phyloP scores from a whole-genome alignment of 2,888 invertebrate species.

The Meandrusa payeni region DNA sequence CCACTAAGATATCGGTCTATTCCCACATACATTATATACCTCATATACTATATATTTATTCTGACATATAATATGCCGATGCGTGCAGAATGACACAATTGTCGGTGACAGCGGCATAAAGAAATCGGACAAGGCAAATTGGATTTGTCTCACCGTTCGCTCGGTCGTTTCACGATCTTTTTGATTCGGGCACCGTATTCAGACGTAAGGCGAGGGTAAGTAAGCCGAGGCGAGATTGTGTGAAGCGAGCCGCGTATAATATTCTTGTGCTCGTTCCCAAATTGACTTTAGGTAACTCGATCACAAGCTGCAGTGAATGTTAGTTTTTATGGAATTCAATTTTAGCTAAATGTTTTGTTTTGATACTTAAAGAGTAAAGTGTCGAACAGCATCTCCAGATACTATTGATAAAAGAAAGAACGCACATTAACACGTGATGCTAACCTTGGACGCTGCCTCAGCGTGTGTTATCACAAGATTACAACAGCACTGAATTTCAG shows the following conservation, averaged over 20 bases:
- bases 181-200: constrained; percentile 21
- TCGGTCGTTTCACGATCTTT: constrained; percentile 22
- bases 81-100: constrained; percentile 16
- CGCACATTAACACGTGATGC: no score
- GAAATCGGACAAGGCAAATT: constrained; percentile 26
- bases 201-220: constrained; percentile 19
- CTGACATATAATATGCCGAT: constrained; percentile 5
- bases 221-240: constrained; percentile 21
- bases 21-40: no score
- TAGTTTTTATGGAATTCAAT: constrained; percentile 12
- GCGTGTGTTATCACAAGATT: no score
- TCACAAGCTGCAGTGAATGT: constrained; percentile 13
- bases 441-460: no score
- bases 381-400: no score
- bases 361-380: no score
- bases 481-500: no score
- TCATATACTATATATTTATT: no score
- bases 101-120: constrained; percentile 24
- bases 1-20: no score
- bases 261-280: constrained; percentile 21
- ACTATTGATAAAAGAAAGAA: no score
- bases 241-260: constrained; percentile 22
- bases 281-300: constrained; percentile 19
- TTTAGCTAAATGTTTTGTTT: no score
- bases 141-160: constrained; percentile 25